These are phyloP conservation scores for Doris montereyensis DNA, from an alignment of 2,888 invertebrate genomes.

Conservation along the genomic window DNA sequence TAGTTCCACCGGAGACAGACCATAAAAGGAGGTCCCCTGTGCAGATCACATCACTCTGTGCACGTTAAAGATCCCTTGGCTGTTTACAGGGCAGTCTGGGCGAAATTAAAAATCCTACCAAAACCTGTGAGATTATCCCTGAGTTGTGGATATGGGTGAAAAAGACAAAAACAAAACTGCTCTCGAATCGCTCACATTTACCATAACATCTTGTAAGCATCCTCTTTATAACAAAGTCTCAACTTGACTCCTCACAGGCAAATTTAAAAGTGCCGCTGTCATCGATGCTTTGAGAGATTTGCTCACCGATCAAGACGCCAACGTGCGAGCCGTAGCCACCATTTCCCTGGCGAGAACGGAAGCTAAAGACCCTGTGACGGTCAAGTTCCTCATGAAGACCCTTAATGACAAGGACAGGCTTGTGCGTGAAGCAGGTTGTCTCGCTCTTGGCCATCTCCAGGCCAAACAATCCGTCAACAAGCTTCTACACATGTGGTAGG, in stretches of 20 bases:
- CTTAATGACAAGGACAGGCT: conserved; percentile 57
- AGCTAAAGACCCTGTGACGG: conserved; percentile 45
- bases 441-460: conserved; percentile 58
- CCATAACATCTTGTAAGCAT: too few species aligned
- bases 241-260: conserved; percentile 57
- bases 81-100: too few species aligned
- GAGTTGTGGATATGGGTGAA: too few species aligned
- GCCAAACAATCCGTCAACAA: conserved; percentile 51
- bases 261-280: conserved; percentile 57
- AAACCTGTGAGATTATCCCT: too few species aligned
- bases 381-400: conserved; percentile 48
- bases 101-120: too few species aligned
- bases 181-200: too few species aligned
- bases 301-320: conserved; percentile 56
- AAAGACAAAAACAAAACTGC: too few species aligned
- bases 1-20: too few species aligned
- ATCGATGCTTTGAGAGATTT: conserved; percentile 59
- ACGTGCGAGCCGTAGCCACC: conserved; percentile 58
- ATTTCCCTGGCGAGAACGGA: conserved; percentile 59
- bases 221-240: too few species aligned
- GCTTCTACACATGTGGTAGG: conserved; percentile 60
- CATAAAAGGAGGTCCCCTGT: too few species aligned
- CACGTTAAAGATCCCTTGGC: too few species aligned
- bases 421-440: conserved; percentile 60
- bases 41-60: too few species aligned